Evolutionary conservation across 2,113 vertebrate genomes (phyloP).

Genomic region (Malaclemys terrapin): DNA sequence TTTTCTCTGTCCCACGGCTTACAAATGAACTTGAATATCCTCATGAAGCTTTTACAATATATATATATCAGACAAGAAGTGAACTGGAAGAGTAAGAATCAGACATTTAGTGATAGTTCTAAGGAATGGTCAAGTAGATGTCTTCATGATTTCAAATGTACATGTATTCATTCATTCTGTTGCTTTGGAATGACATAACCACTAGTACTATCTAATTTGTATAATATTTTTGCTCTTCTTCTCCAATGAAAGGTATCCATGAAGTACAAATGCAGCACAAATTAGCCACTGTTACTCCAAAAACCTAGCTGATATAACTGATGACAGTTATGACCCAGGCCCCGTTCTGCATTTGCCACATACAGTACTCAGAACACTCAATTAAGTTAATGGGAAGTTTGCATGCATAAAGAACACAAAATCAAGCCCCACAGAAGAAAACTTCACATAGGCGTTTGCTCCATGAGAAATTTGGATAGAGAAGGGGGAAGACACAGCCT

Average conservation of each 20-base stretch:
- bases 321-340: neutral
- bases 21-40: neutral
- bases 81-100: neutral
- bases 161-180: neutral
- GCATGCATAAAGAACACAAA: neutral
- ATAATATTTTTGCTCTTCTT: neutral
- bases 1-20: neutral
- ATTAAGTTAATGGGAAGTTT: slow-evolving; percentile 1
- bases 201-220: neutral
- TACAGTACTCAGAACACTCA: neutral
- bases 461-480: neutral
- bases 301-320: slow-evolving; percentile 37
- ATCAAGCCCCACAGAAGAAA: neutral
- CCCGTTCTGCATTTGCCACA: slow-evolving; percentile 9
- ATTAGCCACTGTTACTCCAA: slow-evolving; percentile 32
- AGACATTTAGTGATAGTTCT: neutral
- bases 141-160: neutral
- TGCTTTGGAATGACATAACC: neutral
- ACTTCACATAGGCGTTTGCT: neutral
- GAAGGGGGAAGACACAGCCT: neutral
- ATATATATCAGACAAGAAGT: neutral
- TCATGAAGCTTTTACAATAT: neutral
- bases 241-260: neutral
- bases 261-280: slow-evolving; percentile 12
- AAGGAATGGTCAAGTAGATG: neutral